These are phyloP conservation scores for Dendrocincla fuliginosa DNA, from an alignment of 2,797 vertebrate species.

Conservation along the genomic window DNA sequence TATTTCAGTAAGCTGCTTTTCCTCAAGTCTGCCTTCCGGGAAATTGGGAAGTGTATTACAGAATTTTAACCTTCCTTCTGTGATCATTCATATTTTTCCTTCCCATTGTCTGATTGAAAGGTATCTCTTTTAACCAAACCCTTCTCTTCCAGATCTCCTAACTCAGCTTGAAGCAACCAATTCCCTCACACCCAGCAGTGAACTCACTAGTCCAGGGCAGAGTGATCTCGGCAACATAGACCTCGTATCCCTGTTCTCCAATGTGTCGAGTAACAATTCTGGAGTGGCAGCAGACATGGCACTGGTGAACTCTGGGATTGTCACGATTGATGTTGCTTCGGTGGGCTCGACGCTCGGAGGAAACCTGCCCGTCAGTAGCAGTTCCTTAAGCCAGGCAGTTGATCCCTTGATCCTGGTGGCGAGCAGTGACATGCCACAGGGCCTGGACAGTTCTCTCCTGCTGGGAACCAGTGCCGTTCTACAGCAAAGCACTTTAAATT, in stretches of 20 bases:
- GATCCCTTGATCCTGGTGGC: conserved; percentile 90
- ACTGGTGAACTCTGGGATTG: conserved; percentile 88
- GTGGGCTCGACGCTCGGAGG: conserved; percentile 82
- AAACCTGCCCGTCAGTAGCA: conserved; percentile 64
- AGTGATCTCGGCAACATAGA: conserved; percentile 88
- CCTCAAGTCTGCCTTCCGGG: neutral
- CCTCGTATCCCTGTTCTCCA: conserved; percentile 91
- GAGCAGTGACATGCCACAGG: conserved; percentile 80
- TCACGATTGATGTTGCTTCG: conserved; percentile 90
- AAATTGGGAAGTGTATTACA: neutral
- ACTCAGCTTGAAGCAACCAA: conserved; percentile 88
- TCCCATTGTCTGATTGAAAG: neutral
- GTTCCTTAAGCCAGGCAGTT: conserved; percentile 79
- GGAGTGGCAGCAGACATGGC: conserved; percentile 86
- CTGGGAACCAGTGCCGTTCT: conserved; percentile 78
- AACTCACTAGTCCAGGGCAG: conserved; percentile 86
- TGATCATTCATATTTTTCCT: neutral
- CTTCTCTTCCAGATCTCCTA: conserved; percentile 82
- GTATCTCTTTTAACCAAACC: neutral
- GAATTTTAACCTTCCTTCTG: neutral
- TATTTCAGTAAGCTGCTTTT: neutral
- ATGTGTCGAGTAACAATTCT: conserved; percentile 73
- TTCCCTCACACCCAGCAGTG: conserved; percentile 90
- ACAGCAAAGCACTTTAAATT: conserved; percentile 84
- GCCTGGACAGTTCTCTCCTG: conserved; percentile 84